Evolutionary conservation across 2,113 vertebrate species (phyloP).

Genomic region (Tor tambroides): DNA sequence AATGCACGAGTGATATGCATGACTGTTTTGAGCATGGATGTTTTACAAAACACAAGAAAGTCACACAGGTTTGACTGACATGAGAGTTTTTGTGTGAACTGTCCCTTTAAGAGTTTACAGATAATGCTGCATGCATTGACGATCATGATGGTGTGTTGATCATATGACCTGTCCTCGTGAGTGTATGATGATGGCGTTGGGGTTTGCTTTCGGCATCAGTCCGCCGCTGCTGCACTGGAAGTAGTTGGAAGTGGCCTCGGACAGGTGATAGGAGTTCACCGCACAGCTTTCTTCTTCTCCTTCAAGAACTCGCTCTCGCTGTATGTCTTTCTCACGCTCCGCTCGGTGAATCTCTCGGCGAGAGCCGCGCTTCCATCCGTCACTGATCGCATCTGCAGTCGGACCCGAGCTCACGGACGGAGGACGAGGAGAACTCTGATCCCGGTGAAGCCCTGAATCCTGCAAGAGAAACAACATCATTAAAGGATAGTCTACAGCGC

Average conservation of each 20-base stretch:
- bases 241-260: conserved; percentile 80
- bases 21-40: no score
- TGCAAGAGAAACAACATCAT: neutral
- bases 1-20: no score
- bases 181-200: conserved; percentile 85
- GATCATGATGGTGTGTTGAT: neutral
- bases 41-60: neutral
- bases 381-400: conserved; percentile 36
- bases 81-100: neutral
- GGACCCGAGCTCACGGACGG: conserved; percentile 35
- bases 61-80: neutral
- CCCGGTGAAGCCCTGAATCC: conserved; percentile 29
- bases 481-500: no score
- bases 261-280: conserved; percentile 69
- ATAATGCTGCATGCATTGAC: no score
- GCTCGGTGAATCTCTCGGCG: conserved; percentile 27
- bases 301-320: conserved; percentile 41
- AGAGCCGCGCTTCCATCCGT: conserved; percentile 11
- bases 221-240: conserved; percentile 86
- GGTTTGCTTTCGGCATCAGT: conserved; percentile 80
- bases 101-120: neutral
- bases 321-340: conserved; percentile 39
- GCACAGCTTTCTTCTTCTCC: conserved; percentile 65
- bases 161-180: conserved; percentile 67
- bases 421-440: conserved; percentile 22